phyloP scores from a whole-genome alignment of 64 coral and sea anemone genomes.

The Montipora cactus region DNA sequence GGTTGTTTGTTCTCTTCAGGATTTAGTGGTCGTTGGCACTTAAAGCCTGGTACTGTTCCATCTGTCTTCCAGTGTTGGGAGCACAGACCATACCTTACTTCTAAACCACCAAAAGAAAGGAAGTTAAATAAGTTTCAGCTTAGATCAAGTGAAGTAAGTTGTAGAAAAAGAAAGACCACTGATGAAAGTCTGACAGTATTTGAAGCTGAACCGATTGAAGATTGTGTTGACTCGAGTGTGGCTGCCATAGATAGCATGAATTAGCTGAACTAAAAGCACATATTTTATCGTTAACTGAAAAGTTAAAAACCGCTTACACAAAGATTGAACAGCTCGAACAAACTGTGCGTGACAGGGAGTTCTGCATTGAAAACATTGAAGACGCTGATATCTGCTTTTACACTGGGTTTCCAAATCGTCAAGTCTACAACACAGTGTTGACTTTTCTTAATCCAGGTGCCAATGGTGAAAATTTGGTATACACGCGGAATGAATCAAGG shows the following conservation, averaged over 20 bases:
- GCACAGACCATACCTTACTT: slow-evolving; percentile 7
- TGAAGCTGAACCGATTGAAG: neutral
- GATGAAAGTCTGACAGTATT: neutral
- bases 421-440: slow-evolving; percentile 22
- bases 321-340: slow-evolving; percentile 17
- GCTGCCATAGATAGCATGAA: neutral
- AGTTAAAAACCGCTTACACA: neutral
- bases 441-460: slow-evolving; percentile 36
- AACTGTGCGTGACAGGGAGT: neutral
- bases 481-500: neutral
- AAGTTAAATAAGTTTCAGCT: slow-evolving; percentile 24
- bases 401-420: no score
- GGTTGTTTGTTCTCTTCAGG: slow-evolving; percentile 27
- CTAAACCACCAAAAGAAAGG: neutral
- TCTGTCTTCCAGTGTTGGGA: slow-evolving; percentile 23
- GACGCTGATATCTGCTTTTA: slow-evolving; percentile 27
- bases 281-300: neutral
- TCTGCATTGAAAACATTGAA: slow-evolving; percentile 33
- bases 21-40: neutral
- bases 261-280: slow-evolving; percentile 4
- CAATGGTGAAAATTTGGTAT: slow-evolving; percentile 58
- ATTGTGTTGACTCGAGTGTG: neutral
- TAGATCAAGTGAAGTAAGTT: neutral
- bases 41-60: slow-evolving; percentile 5
- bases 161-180: neutral